Evolutionary conservation across 2,888 invertebrate genomes (phyloP).

Genomic region (Cheilosia grossa): DNA sequence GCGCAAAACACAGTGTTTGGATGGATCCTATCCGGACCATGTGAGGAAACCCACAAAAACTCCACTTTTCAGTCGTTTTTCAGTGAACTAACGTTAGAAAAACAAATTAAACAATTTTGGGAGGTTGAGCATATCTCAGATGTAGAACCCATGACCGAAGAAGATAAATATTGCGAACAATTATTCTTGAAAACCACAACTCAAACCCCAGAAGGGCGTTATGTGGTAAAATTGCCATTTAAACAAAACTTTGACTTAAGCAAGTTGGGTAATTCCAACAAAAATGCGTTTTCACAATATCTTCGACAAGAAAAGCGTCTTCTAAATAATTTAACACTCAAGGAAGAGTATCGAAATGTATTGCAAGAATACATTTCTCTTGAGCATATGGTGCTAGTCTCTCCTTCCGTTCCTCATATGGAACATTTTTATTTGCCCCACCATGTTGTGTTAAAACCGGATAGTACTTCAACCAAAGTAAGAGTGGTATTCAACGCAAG

Average conservation of each 20-base stretch:
- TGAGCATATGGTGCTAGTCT: background rate
- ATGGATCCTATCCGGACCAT: constrained; percentile 28
- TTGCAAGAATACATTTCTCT: constrained; percentile 21
- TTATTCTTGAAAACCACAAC: background rate
- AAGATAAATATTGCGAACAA: background rate
- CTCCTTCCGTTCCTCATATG: background rate
- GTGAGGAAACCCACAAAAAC: background rate
- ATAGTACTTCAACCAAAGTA: constrained; percentile 43
- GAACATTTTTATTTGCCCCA: constrained; percentile 34
- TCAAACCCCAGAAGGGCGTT: constrained; percentile 6
- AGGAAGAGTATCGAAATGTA: constrained; percentile 18
- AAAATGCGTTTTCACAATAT: no score
- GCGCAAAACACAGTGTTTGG: constrained; percentile 34
- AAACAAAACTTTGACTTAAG: background rate
- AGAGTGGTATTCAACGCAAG: constrained; percentile 63
- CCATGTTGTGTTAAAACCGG: background rate
- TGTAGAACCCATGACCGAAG: constrained; percentile 4
- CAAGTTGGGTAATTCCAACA: constrained; percentile 4
- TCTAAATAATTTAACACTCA: background rate
- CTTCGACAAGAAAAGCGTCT: constrained; percentile 25
- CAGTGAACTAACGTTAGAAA: constrained; percentile 4
- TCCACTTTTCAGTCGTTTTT: constrained; percentile 5
- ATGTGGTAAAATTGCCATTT: constrained; percentile 24
- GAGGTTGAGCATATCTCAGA: constrained; percentile 27
- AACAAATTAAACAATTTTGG: constrained; percentile 29